A percentile compares a stretch with the other conserved stretches of the same genome.
phyloP scores from a whole-genome alignment of 1,140 invertebrate genomes.

The Megalonaias nervosa region DNA sequence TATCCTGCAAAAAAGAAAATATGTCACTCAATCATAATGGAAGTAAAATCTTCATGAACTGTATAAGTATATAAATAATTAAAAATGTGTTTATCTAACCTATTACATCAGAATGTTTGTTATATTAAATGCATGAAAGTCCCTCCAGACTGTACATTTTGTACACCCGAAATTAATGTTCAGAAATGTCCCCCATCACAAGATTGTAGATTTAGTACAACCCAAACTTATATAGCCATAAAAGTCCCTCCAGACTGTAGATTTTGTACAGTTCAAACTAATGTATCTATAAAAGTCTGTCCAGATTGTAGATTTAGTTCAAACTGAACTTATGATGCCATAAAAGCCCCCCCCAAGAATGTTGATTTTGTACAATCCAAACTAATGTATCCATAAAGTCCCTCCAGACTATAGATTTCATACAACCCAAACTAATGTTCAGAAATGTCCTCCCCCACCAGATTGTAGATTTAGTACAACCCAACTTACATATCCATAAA shows the following conservation, averaged over 20 bases:
- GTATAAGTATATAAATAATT: background rate
- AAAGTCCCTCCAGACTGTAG: no score
- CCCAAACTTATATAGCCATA: no score
- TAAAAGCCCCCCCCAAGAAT: background rate
- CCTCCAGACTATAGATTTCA: background rate
- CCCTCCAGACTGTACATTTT: background rate
- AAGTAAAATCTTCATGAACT: background rate
- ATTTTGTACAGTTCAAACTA: no score
- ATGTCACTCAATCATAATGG: background rate
- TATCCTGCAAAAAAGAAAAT: slow-evolving; percentile 51
- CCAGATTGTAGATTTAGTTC: no score
- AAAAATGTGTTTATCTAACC: background rate
- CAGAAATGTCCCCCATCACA: background rate
- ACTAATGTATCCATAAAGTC: background rate
- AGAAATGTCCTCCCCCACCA: background rate
- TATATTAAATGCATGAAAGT: background rate
- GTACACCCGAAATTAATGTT: background rate
- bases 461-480: no score
- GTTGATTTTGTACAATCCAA: no score
- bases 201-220: no score
- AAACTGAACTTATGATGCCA: no score
- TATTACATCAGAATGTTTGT: background rate
- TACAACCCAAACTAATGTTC: background rate
- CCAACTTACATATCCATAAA: no score
- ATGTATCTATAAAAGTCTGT: no score